phyloP scores from a whole-genome alignment of 2,113 vertebrate genomes.

The Carlito syrichta region DNA sequence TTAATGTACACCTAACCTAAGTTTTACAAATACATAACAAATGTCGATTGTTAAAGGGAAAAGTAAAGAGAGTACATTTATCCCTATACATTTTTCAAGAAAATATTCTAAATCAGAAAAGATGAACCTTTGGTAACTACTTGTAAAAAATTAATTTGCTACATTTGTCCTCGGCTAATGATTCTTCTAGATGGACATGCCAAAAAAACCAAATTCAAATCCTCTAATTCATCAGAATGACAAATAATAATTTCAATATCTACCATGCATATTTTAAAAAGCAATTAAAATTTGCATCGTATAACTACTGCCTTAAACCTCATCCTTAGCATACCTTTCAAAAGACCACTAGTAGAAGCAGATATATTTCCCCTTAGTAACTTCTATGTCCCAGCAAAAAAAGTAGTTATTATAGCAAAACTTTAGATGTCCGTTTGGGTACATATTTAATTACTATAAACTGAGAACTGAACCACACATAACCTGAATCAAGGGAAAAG shows the following conservation, averaged over 20 bases:
- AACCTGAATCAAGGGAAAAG: constrained; percentile 23
- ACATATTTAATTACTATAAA: constrained; percentile 31
- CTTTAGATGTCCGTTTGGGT: background rate
- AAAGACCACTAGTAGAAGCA: background rate
- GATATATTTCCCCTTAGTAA: background rate
- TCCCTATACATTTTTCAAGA: background rate
- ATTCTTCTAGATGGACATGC: background rate
- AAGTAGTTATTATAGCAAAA: background rate
- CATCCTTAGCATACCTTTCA: background rate
- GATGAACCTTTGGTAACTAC: background rate
- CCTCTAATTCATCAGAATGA: constrained; percentile 8
- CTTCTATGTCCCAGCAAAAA: background rate
- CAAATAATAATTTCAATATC: background rate
- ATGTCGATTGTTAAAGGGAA: background rate
- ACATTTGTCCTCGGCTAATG: background rate
- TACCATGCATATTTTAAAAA: background rate
- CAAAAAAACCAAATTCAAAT: constrained; percentile 24
- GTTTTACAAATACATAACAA: background rate
- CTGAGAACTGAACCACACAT: background rate
- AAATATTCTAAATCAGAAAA: constrained; percentile 31
- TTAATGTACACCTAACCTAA: background rate
- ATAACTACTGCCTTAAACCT: background rate
- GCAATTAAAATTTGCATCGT: background rate
- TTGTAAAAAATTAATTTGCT: background rate
- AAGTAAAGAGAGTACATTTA: background rate